Percentiles rank a stretch among this genome's conserved stretches.
phyloP scores from a whole-genome alignment of 2,797 vertebrate genomes.

The Enteromius viviparus region DNA sequence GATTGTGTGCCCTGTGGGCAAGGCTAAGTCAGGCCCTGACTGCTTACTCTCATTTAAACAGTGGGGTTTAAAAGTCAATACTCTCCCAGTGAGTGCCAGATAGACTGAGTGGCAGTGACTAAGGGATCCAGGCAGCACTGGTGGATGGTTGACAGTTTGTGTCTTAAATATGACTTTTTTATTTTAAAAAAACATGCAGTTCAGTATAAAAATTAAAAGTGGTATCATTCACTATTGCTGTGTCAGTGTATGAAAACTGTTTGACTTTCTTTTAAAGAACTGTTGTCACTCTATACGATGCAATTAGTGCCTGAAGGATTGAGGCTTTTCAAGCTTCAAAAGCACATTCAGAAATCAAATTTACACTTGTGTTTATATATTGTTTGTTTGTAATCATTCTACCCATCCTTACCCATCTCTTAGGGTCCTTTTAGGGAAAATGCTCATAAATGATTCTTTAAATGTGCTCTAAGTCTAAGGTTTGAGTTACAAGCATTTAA shows the following conservation, averaged over 20 bases:
- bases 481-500: conserved; percentile 72
- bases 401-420: neutral
- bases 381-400: neutral
- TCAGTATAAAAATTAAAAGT: neutral
- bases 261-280: neutral
- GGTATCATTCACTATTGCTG: neutral
- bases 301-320: neutral
- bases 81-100: conserved; percentile 61
- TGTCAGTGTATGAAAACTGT: neutral
- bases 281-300: neutral
- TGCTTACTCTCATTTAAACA: conserved; percentile 74
- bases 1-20: conserved; percentile 61
- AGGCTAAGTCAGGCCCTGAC: conserved; percentile 62
- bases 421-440: conserved; percentile 33
- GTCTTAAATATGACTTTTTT: neutral
- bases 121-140: conserved; percentile 36
- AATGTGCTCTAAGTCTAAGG: conserved; percentile 60
- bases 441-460: conserved; percentile 58
- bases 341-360: neutral
- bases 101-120: conserved; percentile 62
- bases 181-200: no score
- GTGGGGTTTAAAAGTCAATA: conserved; percentile 72
- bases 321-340: neutral
- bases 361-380: neutral
- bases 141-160: conserved; percentile 14